Conservation (phyloP, 1,140 invertebrate species). For the Orius laevigatus region DNA sequence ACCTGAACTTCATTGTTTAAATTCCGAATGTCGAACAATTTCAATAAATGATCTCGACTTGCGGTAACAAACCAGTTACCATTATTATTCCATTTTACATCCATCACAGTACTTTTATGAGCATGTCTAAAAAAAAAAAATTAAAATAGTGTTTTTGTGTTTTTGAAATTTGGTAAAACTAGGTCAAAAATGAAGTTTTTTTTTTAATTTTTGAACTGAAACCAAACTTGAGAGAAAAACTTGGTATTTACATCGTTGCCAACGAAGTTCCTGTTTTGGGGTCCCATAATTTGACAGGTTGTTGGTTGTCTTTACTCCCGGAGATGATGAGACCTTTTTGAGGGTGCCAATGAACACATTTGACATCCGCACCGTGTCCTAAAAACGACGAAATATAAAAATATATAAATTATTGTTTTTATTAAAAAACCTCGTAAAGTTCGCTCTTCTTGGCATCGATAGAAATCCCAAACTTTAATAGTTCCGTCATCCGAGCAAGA, state of each 20-base stretch:
- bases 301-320: constrained; percentile 98
- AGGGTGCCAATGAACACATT: constrained; percentile 99
- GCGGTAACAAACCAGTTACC: constrained; percentile 99
- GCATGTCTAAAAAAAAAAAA: constrained; percentile 59
- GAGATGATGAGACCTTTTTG: constrained; percentile 92
- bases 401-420: not conserved
- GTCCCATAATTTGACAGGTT: constrained; percentile 99
- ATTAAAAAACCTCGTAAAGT: constrained; percentile 62
- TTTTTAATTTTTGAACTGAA: not conserved
- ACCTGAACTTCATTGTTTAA: constrained; percentile 85
- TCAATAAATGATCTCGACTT: constrained; percentile 92
- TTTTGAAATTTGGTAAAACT: no score
- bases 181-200: no score
- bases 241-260: constrained; percentile 50
- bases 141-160: constrained; percentile 10
- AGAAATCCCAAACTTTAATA: constrained; percentile 96
- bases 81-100: constrained; percentile 97
- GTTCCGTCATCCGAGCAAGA: constrained; percentile 99
- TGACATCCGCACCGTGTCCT: constrained; percentile 98
- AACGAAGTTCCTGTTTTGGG: constrained; percentile 82
- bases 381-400: constrained; percentile 20
- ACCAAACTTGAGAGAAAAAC: not conserved
- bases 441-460: constrained; percentile 88
- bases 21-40: constrained; percentile 96
- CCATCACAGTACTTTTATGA: constrained; percentile 98